A percentile compares a stretch with the other conserved stretches of the same genome.
phyloP scores from a whole-genome alignment of 2,113 vertebrate genomes.

The Leuciscus idus region DNA sequence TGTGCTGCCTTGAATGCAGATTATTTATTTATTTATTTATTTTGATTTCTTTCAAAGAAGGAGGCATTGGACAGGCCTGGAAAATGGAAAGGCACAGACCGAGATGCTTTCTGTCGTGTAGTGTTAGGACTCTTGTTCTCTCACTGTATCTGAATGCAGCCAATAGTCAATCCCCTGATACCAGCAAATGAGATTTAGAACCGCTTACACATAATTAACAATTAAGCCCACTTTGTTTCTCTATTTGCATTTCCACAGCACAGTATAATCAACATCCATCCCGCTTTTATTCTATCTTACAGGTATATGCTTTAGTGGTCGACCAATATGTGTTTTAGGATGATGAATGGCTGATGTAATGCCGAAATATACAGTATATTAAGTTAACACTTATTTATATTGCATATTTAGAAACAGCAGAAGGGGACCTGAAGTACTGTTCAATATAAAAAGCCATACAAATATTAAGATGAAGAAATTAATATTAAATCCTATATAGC shows the following conservation, averaged over 20 bases:
- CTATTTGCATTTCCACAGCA: constrained; percentile 11
- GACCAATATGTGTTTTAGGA: not conserved
- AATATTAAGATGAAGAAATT: not conserved
- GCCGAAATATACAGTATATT: not conserved
- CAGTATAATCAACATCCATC: not conserved
- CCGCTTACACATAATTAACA: not conserved
- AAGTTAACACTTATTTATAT: not conserved
- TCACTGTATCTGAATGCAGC: not conserved
- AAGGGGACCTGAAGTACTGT: not conserved
- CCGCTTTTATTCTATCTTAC: not conserved
- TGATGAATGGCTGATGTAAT: not conserved
- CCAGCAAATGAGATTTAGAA: constrained; percentile 13
- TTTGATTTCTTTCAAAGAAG: not conserved
- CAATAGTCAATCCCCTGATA: constrained; percentile 7
- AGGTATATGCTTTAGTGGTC: not conserved
- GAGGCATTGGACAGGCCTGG: not conserved
- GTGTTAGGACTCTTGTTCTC: not conserved
- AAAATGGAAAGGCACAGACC: not conserved
- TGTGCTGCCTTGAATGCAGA: constrained; percentile 11
- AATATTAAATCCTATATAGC: too few relatives aligned
- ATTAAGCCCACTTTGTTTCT: constrained; percentile 10
- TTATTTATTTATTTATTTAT: constrained; percentile 17
- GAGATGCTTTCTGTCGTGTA: not conserved
- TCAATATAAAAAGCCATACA: not conserved
- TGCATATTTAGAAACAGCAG: not conserved